Base-by-base conservation (phyloP, 2,113 vertebrate species). In the Falcunculus frontatus region DNA sequence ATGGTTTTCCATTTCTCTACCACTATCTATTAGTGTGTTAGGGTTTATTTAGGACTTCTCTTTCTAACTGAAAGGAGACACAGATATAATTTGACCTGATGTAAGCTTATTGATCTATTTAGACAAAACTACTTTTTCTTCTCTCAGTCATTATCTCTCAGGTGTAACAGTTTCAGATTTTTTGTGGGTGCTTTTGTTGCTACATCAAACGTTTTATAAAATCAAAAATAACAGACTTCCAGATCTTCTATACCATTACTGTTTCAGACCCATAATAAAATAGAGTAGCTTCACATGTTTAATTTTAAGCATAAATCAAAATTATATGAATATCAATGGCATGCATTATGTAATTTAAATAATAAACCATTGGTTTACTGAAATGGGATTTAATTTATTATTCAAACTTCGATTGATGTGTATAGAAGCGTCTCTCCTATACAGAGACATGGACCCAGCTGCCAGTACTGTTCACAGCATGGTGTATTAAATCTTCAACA, bases 211-310 rank as follows among this genome's bases (percentile, higher is more conserved):
- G 13, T 5, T 72, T 87, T 59, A 64, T 68, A 63, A 63, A 72
- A 73, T 74, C 8, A 67, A 79, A 89, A 60, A 14, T 19, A 64
- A 26, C 1, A 50, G 21, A 50, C 20, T 41, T 75, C n/a, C 2
- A 87, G 63, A 5, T 30, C 21, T 87, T 64, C 16, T 11, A 30
- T 27, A 64, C 7, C 14, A 35, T 55, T 6, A 19, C 13, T 82
- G 23, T 80, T 78, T n/a, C 73, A 59, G 27, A 55, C 8, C 16
- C 29, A 23, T 4, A 67, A 81, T 63, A n/a, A 15, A 44, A 39
- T 26, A 76, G 12, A 73, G 1, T 2, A 22, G 21, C 47, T 11
- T 78, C 10, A 35, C 1, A 2, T 1, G 1, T 55, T 41, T 60
- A 60, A 62, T 80, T 80, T 78, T 68, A 90, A 90, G 6, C 26